Evolutionary conservation across 1,140 invertebrate genomes (phyloP).

Genomic region (Calosoma granatense): DNA sequence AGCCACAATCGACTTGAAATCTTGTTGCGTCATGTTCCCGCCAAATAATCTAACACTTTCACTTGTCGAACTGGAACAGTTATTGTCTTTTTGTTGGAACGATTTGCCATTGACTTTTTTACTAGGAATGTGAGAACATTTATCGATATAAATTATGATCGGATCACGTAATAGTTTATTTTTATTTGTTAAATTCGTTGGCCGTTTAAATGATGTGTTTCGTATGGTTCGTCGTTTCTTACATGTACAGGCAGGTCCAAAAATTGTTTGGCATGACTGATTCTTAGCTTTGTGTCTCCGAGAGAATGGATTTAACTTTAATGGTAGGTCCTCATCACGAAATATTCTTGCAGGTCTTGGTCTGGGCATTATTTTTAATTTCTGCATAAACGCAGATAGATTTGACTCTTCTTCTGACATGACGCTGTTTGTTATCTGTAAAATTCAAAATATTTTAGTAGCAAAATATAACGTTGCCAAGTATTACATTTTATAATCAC

Average conservation of each 20-base stretch:
- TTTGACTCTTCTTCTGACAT: conserved; percentile 4
- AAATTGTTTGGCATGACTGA: neutral
- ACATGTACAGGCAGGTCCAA: neutral
- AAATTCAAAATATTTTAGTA: too few relatives aligned
- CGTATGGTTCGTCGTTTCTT: neutral
- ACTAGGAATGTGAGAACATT: conserved; percentile 3
- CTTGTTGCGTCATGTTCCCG: conserved; percentile 13
- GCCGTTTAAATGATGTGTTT: neutral
- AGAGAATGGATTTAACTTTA: conserved; percentile 1
- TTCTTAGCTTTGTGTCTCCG: neutral
- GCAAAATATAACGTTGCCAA: too few relatives aligned
- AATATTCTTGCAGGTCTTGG: conserved; percentile 4
- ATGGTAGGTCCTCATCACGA: neutral
- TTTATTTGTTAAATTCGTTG: neutral
- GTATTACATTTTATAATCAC: too few relatives aligned
- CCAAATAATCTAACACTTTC: neutral
- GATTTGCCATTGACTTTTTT: neutral
- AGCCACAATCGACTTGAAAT: conserved; percentile 30
- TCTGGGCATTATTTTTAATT: conserved; percentile 4
- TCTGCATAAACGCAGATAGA: conserved; percentile 5
- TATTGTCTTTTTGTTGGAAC: neutral
- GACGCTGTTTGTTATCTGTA: neutral
- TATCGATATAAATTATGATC: neutral
- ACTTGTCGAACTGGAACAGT: neutral
- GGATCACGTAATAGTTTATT: neutral